Evolutionary conservation across 2,888 invertebrate species (phyloP).

Genomic region (Metellina segmentata): DNA sequence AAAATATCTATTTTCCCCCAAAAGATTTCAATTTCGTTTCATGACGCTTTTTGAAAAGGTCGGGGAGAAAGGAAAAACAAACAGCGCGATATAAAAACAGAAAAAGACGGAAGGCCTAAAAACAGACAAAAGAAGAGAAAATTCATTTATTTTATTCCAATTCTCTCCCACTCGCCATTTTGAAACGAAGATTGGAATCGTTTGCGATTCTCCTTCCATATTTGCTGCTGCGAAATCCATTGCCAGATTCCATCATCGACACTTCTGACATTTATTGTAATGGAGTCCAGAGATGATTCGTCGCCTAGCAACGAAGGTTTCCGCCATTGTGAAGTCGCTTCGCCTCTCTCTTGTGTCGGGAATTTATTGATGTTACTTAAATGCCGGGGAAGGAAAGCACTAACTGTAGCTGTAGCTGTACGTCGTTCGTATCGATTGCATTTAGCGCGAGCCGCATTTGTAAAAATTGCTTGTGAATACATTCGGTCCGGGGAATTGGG

Average conservation of each 20-base stretch:
- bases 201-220: slow-evolving; percentile 60
- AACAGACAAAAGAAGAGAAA: slow-evolving; percentile 13
- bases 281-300: slow-evolving; percentile 70
- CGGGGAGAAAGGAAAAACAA: not conserved
- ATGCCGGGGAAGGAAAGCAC: slow-evolving; percentile 22
- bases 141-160: slow-evolving; percentile 66
- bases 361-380: slow-evolving; percentile 70
- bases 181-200: slow-evolving; percentile 50
- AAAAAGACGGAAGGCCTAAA: not conserved
- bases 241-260: slow-evolving; percentile 73
- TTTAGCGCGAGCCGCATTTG: slow-evolving; percentile 13
- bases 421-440: slow-evolving; percentile 54
- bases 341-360: slow-evolving; percentile 50
- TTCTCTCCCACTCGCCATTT: slow-evolving; percentile 56
- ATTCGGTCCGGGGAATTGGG: slow-evolving; percentile 2
- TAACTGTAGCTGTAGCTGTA: slow-evolving; percentile 52
- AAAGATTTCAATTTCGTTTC: slow-evolving; percentile 63
- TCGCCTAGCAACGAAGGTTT: slow-evolving; percentile 67
- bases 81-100: not conserved
- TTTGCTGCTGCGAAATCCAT: slow-evolving; percentile 60
- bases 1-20: slow-evolving; percentile 37
- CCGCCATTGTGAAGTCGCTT: slow-evolving; percentile 49
- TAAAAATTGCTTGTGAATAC: slow-evolving; percentile 24
- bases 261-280: slow-evolving; percentile 75
- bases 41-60: not conserved